These are phyloP conservation scores for Diloba caeruleocephala DNA, from an alignment of 2,888 invertebrate species.

Conservation along the genomic window DNA sequence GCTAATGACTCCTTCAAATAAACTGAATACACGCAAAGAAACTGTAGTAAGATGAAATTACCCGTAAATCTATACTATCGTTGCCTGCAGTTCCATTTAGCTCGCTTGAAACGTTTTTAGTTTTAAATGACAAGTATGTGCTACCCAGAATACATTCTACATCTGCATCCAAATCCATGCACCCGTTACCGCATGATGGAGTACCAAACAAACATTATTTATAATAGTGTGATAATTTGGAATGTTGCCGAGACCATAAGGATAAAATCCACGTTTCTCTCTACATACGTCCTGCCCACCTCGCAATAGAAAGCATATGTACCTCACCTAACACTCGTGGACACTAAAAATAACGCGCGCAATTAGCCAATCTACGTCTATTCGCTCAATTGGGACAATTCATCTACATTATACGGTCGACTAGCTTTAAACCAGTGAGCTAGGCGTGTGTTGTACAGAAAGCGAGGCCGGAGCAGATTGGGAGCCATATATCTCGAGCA, in stretches of 20 bases:
- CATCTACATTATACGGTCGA: conserved; percentile 45
- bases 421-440: conserved; percentile 24
- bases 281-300: conserved; percentile 1
- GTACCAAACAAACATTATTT: conserved; percentile 3
- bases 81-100: too few species aligned
- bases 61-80: too few species aligned
- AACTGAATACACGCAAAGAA: too few species aligned
- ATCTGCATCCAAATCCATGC: background rate
- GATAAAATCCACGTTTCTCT: background rate
- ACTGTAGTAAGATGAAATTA: too few species aligned
- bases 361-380: conserved; percentile 73
- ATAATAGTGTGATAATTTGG: conserved; percentile 13
- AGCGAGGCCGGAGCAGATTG: too few species aligned
- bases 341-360: conserved; percentile 78
- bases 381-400: conserved; percentile 74
- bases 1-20: too few species aligned
- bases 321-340: conserved; percentile 52
- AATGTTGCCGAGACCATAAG: conserved; percentile 11
- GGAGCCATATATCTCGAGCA: background rate
- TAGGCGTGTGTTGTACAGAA: background rate
- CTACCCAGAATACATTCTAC: too few species aligned
- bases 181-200: background rate
- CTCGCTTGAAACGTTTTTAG: too few species aligned
- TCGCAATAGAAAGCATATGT: conserved; percentile 40
- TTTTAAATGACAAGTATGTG: too few species aligned